Conservation (phyloP, 2,888 invertebrate species). For the Willowsia nigromaculata region DNA sequence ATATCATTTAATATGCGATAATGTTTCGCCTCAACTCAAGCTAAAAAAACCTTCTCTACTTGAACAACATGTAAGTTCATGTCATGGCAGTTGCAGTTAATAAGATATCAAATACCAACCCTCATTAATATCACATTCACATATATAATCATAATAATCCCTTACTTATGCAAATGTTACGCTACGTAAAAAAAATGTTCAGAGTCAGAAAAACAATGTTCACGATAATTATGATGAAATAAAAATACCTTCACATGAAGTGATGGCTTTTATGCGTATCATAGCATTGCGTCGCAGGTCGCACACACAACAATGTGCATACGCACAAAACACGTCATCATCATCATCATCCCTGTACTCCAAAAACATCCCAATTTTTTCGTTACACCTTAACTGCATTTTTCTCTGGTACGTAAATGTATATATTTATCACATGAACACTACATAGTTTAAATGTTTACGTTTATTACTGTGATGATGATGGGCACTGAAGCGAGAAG, state of each 20-base stretch:
- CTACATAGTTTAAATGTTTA: background rate
- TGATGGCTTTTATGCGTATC: background rate
- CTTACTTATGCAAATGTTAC: constrained; percentile 5
- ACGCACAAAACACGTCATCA: background rate
- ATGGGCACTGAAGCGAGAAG: constrained; percentile 30
- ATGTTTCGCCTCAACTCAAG: too few species aligned
- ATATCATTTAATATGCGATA: too few species aligned
- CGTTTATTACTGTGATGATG: background rate
- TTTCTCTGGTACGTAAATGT: background rate
- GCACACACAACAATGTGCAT: constrained; percentile 11
- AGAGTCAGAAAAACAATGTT: background rate
- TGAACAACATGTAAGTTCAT: too few species aligned
- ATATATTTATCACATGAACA: background rate
- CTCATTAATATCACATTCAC: background rate
- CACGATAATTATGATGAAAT: constrained; percentile 2
- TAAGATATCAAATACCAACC: background rate
- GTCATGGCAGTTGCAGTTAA: background rate
- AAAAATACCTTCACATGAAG: background rate
- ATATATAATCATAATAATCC: background rate
- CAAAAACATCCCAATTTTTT: constrained; percentile 26
- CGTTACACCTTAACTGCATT: background rate
- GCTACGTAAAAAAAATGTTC: background rate
- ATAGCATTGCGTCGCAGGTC: background rate
- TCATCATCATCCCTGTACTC: background rate
- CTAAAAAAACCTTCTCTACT: too few species aligned